Evolutionary conservation across 2,113 vertebrate species (phyloP).

Genomic region (Laticauda laticaudata): DNA sequence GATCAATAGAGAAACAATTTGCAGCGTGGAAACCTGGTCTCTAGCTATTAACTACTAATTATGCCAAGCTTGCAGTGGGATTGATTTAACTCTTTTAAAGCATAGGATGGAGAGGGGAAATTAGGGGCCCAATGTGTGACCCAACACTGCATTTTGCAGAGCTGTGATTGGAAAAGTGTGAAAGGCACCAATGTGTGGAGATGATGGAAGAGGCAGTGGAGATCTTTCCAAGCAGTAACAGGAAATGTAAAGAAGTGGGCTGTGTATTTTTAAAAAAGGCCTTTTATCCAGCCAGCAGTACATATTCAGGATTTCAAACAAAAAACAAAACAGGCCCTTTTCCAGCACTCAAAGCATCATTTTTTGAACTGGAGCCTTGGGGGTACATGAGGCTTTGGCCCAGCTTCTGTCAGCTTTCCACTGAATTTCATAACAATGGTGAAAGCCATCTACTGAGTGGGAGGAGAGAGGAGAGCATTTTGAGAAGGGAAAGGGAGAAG

Average conservation of each 20-base stretch:
- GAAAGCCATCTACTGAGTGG: not conserved
- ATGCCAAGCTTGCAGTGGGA: constrained; percentile 57
- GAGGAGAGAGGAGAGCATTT: not conserved
- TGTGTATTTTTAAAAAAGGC: not conserved
- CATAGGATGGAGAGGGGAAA: not conserved
- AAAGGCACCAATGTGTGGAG: not conserved
- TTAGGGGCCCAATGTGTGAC: not conserved
- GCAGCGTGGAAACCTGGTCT: constrained; percentile 45
- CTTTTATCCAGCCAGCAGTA: not conserved
- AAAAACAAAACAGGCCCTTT: not conserved
- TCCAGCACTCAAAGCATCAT: not conserved
- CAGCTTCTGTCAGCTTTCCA: not conserved
- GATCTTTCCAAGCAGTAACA: not conserved
- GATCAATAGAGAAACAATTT: constrained; percentile 74
- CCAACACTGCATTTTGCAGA: not conserved
- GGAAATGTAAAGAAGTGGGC: not conserved
- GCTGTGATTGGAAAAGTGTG: not conserved
- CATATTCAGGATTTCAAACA: not conserved
- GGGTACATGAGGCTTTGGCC: not conserved
- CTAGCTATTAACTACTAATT: constrained; percentile 70
- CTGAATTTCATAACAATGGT: not conserved
- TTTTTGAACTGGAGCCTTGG: not conserved
- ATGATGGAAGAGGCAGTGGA: not conserved
- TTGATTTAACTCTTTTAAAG: constrained; percentile 45
- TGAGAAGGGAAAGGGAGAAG: too few species aligned